These are phyloP conservation scores for Plemyria rubiginata DNA, from an alignment of 2,888 invertebrate species.

Conservation along the genomic window DNA sequence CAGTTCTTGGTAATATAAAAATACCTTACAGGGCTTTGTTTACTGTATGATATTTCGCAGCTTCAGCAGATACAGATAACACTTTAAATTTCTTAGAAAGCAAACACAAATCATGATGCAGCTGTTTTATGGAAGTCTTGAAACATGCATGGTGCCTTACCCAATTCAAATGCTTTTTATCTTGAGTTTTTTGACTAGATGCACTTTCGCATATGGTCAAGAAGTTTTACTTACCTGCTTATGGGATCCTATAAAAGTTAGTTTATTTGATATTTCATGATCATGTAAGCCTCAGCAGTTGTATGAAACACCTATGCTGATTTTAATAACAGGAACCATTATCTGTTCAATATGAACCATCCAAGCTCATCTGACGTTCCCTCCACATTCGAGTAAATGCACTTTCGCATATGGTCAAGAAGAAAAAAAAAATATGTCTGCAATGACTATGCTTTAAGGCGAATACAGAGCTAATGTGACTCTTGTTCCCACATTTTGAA, in stretches of 20 bases:
- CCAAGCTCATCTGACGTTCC: slow-evolving; percentile 35
- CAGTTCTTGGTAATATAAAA: slow-evolving; percentile 16
- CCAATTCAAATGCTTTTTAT: too few relatives aligned
- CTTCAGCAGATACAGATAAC: not conserved
- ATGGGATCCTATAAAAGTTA: too few relatives aligned
- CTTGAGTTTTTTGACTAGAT: too few relatives aligned
- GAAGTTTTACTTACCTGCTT: too few relatives aligned
- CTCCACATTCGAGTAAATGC: slow-evolving; percentile 51
- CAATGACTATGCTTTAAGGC: too few relatives aligned
- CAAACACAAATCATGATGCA: not conserved
- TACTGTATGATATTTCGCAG: slow-evolving; percentile 7
- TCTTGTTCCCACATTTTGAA: too few relatives aligned
- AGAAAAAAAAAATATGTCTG: too few relatives aligned
- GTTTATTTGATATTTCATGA: not conserved
- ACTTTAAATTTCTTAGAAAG: not conserved
- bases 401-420: too few relatives aligned
- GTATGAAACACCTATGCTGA: slow-evolving; percentile 13
- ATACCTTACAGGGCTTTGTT: slow-evolving; percentile 10
- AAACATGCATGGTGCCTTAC: too few relatives aligned
- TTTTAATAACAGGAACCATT: slow-evolving; percentile 29
- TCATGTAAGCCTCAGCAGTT: slow-evolving; percentile 12
- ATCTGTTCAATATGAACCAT: slow-evolving; percentile 28
- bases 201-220: too few relatives aligned
- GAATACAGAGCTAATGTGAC: too few relatives aligned
- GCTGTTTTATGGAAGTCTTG: too few relatives aligned